These are phyloP conservation scores for Drosophila maculinotata DNA, from an alignment of 2,888 invertebrate species.

Conservation along the genomic window DNA sequence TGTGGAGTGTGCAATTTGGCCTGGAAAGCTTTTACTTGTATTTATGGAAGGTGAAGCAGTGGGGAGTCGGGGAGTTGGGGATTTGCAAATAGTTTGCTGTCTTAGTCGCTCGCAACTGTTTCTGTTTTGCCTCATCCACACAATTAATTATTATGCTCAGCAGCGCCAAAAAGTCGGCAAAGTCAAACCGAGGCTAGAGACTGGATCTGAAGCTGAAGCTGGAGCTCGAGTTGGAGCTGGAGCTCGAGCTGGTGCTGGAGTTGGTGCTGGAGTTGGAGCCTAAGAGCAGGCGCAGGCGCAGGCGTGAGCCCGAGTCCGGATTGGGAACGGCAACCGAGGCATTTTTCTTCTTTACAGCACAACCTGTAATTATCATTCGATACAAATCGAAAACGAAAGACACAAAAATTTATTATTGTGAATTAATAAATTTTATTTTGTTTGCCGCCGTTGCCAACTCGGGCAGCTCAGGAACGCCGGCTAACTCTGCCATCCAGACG, in stretches of 20 bases:
- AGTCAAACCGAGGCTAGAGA: slow-evolving; percentile 33
- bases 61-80: neutral
- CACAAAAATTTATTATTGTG: slow-evolving; percentile 85
- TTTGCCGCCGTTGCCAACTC: slow-evolving; percentile 44
- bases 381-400: slow-evolving; percentile 85
- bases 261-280: slow-evolving; percentile 1
- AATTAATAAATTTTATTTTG: slow-evolving; percentile 84
- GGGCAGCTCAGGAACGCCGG: slow-evolving; percentile 18
- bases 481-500: slow-evolving; percentile 33
- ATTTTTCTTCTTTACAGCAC: slow-evolving; percentile 76
- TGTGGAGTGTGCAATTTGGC: neutral
- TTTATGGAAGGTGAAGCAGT: slow-evolving; percentile 3
- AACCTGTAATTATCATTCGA: slow-evolving; percentile 85
- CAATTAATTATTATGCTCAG: slow-evolving; percentile 77
- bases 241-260: slow-evolving; percentile 5
- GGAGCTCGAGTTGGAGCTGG: neutral
- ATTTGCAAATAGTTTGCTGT: slow-evolving; percentile 12
- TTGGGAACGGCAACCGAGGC: slow-evolving; percentile 52
- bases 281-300: slow-evolving; percentile 14
- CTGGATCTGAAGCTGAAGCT: neutral
- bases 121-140: slow-evolving; percentile 51
- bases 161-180: slow-evolving; percentile 57
- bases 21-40: slow-evolving; percentile 1
- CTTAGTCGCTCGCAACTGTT: slow-evolving; percentile 23
- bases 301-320: slow-evolving; percentile 11